phyloP scores from a whole-genome alignment of 53 echinoderm and acorn worm genomes.

The Crossaster papposus region DNA sequence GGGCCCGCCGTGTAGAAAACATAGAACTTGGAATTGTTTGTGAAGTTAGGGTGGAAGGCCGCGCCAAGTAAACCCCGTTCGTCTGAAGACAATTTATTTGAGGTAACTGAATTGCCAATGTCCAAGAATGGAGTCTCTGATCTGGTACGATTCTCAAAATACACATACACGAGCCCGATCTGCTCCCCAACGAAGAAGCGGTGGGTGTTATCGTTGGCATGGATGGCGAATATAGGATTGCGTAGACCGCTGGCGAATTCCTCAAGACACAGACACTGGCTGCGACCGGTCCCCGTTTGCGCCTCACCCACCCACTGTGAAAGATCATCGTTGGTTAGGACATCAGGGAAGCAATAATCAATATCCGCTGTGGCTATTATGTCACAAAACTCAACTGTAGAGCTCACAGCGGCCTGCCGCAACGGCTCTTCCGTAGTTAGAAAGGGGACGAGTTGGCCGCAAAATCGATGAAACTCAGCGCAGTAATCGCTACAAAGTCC shows the following conservation, averaged over 20 bases:
- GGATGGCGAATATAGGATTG: slow-evolving; percentile 79
- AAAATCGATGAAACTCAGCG: slow-evolving; percentile 69
- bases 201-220: slow-evolving; percentile 87
- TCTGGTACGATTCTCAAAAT: slow-evolving; percentile 71
- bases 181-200: slow-evolving; percentile 90
- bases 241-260: slow-evolving; percentile 86
- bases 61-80: slow-evolving; percentile 92
- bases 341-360: slow-evolving; percentile 90
- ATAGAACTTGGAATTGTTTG: slow-evolving; percentile 73
- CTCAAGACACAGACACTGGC: slow-evolving; percentile 80
- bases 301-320: slow-evolving; percentile 63
- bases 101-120: slow-evolving; percentile 69
- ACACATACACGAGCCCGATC: slow-evolving; percentile 75
- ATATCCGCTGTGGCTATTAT: slow-evolving; percentile 69
- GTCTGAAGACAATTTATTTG: slow-evolving; percentile 61
- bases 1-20: slow-evolving; percentile 70
- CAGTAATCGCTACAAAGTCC: slow-evolving; percentile 90
- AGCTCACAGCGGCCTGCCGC: slow-evolving; percentile 37
- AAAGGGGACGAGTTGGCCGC: slow-evolving; percentile 69
- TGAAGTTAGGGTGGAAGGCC: slow-evolving; percentile 85
- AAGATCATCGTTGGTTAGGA: slow-evolving; percentile 65
- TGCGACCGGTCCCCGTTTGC: slow-evolving; percentile 60
- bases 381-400: slow-evolving; percentile 70
- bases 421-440: slow-evolving; percentile 57
- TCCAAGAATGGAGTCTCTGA: slow-evolving; percentile 85